phyloP scores from a whole-genome alignment of 2,797 vertebrate species.

The Tapirus indicus region DNA sequence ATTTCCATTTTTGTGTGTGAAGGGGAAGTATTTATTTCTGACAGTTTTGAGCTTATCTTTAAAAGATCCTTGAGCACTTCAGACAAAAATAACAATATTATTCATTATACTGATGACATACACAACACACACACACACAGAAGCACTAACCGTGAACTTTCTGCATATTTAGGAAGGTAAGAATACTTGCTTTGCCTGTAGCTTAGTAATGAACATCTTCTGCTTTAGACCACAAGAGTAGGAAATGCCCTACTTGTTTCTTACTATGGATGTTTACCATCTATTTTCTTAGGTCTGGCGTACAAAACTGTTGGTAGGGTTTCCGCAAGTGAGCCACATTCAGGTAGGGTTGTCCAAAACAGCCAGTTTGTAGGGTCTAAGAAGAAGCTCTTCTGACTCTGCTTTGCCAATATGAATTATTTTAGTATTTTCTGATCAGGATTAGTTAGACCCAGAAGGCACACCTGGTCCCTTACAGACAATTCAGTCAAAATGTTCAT shows the following conservation, averaged over 20 bases:
- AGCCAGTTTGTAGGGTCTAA: not conserved
- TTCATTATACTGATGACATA: not conserved
- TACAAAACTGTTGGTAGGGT: not conserved
- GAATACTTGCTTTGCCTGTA: not conserved
- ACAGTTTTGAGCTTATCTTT: not conserved
- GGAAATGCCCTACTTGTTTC: not conserved
- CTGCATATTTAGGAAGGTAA: not conserved
- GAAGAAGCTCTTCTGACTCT: not conserved
- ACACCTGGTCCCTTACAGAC: not conserved
- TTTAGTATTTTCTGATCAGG: not conserved
- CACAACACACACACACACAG: not conserved
- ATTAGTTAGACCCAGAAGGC: not conserved
- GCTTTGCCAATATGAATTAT: not conserved
- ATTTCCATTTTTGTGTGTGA: slow-evolving; percentile 8
- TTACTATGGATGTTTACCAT: not conserved
- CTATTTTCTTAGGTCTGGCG: not conserved
- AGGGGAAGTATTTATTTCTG: not conserved
- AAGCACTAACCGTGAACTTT: not conserved
- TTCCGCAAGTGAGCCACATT: not conserved
- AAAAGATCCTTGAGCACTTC: not conserved
- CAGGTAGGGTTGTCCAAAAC: not conserved
- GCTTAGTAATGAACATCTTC: not conserved
- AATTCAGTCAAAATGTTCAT: not conserved
- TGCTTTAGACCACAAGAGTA: slow-evolving; percentile 22
- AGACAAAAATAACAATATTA: not conserved